phyloP scores from a whole-genome alignment of 2,888 invertebrate genomes.

The Dynastes hyllus region DNA sequence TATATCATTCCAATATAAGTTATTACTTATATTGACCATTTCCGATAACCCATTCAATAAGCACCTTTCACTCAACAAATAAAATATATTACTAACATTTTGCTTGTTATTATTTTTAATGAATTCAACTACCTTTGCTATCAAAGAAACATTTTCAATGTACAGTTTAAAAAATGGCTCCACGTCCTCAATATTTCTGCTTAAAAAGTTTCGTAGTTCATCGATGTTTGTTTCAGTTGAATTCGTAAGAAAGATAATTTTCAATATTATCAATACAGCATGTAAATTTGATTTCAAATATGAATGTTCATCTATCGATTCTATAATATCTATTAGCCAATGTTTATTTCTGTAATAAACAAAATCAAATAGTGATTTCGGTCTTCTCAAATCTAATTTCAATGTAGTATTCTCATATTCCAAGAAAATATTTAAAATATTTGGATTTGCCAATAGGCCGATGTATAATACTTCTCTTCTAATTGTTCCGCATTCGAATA shows the following conservation, averaged over 20 bases:
- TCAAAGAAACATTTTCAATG: conserved; percentile 60
- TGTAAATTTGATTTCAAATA: conserved; percentile 57
- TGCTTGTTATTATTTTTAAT: conserved; percentile 58
- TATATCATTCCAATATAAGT: conserved; percentile 57
- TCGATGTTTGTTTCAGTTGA: conserved; percentile 48
- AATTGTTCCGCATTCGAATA: conserved; percentile 51
- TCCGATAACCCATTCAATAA: conserved; percentile 61
- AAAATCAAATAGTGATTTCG: conserved; percentile 64
- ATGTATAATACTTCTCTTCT: conserved; percentile 55
- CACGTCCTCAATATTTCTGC: conserved; percentile 49
- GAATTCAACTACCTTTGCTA: conserved; percentile 60
- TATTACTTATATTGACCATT: conserved; percentile 59
- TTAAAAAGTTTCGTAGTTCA: conserved; percentile 55
- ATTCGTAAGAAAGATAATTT: conserved; percentile 36
- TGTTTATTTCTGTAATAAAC: conserved; percentile 64
- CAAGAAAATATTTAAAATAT: conserved; percentile 36
- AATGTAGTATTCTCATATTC: conserved; percentile 61
- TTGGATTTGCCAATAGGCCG: conserved; percentile 54
- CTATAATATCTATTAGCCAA: conserved; percentile 66
- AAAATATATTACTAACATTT: conserved; percentile 56
- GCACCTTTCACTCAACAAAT: conserved; percentile 55
- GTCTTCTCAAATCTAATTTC: conserved; percentile 61
- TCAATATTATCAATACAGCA: conserved; percentile 33
- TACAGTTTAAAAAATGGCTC: conserved; percentile 64
- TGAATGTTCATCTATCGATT: conserved; percentile 56